A percentile compares a stretch with the other conserved stretches of the same genome.
phyloP scores from a whole-genome alignment of 2,797 vertebrate genomes.

The Neoniphon sammara region DNA sequence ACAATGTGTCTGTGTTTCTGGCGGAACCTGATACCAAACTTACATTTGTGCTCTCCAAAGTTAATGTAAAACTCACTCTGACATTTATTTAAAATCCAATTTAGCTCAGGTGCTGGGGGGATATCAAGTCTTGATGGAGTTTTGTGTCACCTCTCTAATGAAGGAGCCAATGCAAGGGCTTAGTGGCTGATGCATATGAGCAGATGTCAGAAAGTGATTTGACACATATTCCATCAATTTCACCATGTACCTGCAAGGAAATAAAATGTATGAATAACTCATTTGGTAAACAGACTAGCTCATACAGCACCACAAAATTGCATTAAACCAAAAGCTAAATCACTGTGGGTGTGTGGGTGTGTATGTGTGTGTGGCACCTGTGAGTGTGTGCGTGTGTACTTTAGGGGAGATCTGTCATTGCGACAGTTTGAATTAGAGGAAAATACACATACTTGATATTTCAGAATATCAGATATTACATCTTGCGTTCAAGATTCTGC shows the following conservation, averaged over 20 bases:
- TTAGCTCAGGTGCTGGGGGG: constrained; percentile 80
- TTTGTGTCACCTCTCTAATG: constrained; percentile 84
- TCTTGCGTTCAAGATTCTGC: constrained; percentile 16
- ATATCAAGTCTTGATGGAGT: constrained; percentile 81
- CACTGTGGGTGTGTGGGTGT: constrained; percentile 25
- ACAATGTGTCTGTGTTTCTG: constrained; percentile 47
- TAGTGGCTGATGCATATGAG: constrained; percentile 83
- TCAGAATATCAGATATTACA: constrained; percentile 38
- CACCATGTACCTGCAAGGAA: constrained; percentile 76
- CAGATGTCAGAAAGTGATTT: constrained; percentile 85
- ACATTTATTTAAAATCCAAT: constrained; percentile 88
- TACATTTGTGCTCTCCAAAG: constrained; percentile 58
- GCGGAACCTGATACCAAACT: constrained; percentile 48
- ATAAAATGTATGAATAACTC: constrained; percentile 79
- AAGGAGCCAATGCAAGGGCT: constrained; percentile 79
- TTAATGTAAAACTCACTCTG: constrained; percentile 80
- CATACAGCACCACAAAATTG: constrained; percentile 65
- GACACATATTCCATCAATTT: constrained; percentile 86
- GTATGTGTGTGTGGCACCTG: background rate
- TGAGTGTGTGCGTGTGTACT: background rate
- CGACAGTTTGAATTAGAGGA: constrained; percentile 42
- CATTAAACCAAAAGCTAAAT: constrained; percentile 72
- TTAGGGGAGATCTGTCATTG: constrained; percentile 50
- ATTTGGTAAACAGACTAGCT: constrained; percentile 77
- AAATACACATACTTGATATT: constrained; percentile 26